phyloP scores from a whole-genome alignment of 2,797 vertebrate genomes.

The Platalea minor region DNA sequence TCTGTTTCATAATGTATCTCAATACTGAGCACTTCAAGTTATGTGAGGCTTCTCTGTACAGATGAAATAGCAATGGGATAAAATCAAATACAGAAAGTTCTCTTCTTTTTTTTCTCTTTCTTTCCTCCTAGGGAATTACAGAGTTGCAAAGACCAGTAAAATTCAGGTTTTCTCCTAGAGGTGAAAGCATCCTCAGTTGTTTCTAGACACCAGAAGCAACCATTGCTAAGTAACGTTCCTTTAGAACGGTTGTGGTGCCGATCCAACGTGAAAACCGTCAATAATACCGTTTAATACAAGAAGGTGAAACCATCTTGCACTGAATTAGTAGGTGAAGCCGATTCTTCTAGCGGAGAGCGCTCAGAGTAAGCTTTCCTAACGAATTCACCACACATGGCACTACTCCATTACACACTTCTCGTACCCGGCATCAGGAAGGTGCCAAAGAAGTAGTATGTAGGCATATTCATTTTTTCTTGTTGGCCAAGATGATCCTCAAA shows the following conservation, averaged over 20 bases:
- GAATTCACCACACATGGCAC: rapidly evolving
- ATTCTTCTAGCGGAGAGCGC: rapidly evolving
- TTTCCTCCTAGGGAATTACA: too few relatives aligned
- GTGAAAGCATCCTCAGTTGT: not conserved
- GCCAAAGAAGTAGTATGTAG: not conserved
- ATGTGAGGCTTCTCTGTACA: not conserved
- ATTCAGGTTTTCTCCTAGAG: not conserved
- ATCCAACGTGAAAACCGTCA: rapidly evolving
- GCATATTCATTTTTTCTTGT: rapidly evolving
- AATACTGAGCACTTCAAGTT: not conserved
- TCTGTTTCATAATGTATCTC: not conserved
- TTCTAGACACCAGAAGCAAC: not conserved
- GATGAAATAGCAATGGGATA: not conserved
- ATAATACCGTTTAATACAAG: rapidly evolving
- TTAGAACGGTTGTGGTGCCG: rapidly evolving
- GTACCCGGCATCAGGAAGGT: not conserved
- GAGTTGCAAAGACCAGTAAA: not conserved
- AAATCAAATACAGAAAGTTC: not conserved
- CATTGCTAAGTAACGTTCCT: not conserved
- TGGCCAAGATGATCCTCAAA: not conserved
- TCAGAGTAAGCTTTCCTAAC: not conserved
- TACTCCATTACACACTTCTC: rapidly evolving
- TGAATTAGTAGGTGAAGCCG: not conserved
- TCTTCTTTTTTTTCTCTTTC: not conserved
- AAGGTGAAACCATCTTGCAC: rapidly evolving